These are phyloP conservation scores for Microctenopoma lineatum DNA, from an alignment of 2,797 vertebrate species.

Conservation along the genomic window DNA sequence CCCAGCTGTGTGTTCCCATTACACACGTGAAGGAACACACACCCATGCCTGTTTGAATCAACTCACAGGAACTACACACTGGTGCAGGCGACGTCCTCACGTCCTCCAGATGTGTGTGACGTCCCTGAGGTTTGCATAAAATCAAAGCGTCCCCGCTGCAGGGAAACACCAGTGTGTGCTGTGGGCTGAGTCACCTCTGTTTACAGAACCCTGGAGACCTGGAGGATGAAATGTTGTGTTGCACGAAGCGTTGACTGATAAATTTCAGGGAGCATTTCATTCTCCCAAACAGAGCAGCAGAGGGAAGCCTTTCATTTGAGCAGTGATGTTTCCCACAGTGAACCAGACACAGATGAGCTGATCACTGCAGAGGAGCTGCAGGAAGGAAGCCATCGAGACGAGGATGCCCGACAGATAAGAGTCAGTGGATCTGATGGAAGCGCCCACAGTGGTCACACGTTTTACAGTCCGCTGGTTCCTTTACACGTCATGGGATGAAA, in stretches of 20 bases:
- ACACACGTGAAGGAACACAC: conserved; percentile 55
- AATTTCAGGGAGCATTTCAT: conserved; percentile 47
- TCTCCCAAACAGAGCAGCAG: conserved; percentile 31
- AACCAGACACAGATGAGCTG: conserved; percentile 11
- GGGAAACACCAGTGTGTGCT: neutral
- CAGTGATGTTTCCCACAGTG: conserved; percentile 54
- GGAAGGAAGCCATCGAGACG: conserved; percentile 76
- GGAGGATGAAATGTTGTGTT: conserved; percentile 19
- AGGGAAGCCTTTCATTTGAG: conserved; percentile 43
- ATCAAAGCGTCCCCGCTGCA: neutral
- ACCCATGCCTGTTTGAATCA: conserved; percentile 41
- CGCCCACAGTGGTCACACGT: neutral
- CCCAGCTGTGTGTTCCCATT: conserved; percentile 77
- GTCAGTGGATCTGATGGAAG: conserved; percentile 50
- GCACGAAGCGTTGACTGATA: conserved; percentile 38
- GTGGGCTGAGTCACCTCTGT: conserved; percentile 43
- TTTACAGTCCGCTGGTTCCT: too few species aligned
- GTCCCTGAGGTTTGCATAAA: neutral
- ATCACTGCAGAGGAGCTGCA: conserved; percentile 42
- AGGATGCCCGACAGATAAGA: conserved; percentile 75
- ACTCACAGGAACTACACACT: conserved; percentile 40
- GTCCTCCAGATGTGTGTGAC: neutral
- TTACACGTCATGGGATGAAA: too few species aligned
- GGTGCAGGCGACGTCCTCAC: neutral
- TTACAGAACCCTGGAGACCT: conserved; percentile 14